These are phyloP conservation scores for Macrotus californicus DNA, from an alignment of 2,113 vertebrate species.

Conservation along the genomic window DNA sequence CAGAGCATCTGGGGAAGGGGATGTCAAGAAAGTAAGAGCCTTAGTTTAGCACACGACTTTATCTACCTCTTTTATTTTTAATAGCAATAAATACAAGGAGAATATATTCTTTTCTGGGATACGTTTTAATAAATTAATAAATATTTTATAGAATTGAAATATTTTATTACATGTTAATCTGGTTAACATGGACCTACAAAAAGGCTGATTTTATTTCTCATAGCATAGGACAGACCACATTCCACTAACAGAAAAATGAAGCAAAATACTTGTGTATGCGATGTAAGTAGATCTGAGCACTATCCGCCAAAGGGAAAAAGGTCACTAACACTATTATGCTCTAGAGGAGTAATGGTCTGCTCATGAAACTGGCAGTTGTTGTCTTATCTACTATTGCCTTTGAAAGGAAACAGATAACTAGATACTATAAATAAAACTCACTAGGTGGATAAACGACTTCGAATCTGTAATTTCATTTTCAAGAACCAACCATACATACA, in stretches of 20 bases:
- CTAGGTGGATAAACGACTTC: neutral
- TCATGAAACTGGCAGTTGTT: neutral
- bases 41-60: neutral
- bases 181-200: conserved; percentile 15
- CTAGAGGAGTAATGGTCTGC: neutral
- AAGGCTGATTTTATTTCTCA: conserved; percentile 31
- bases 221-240: conserved; percentile 17
- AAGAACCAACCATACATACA: neutral
- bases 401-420: conserved; percentile 32
- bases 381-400: conserved; percentile 26
- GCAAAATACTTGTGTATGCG: neutral
- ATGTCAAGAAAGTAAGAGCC: neutral
- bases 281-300: neutral
- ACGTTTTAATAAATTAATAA: conserved; percentile 47
- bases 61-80: conserved; percentile 40
- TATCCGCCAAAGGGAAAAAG: neutral
- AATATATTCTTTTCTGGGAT: conserved; percentile 17
- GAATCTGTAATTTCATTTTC: neutral
- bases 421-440: conserved; percentile 18
- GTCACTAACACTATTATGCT: neutral
- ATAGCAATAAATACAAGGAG: conserved; percentile 11
- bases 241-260: conserved; percentile 34
- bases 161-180: conserved; percentile 16
- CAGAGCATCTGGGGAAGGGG: neutral
- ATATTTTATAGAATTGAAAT: conserved; percentile 42